These are phyloP conservation scores for Hyles vespertilio DNA, from an alignment of 1,140 invertebrate species.

Conservation along the genomic window DNA sequence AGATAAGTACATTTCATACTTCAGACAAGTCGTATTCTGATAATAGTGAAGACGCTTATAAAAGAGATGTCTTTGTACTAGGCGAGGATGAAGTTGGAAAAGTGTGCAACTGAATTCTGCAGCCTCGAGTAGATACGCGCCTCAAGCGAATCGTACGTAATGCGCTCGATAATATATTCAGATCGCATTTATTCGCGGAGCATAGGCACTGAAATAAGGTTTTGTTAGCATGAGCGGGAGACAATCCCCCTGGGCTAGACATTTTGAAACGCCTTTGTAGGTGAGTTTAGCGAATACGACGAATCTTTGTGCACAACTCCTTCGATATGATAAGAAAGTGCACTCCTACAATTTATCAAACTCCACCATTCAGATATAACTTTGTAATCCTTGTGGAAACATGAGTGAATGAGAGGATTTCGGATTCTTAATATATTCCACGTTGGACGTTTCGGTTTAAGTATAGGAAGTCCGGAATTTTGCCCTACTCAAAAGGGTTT, in stretches of 20 bases:
- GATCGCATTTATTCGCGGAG: slow-evolving; percentile 62
- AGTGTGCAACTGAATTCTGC: slow-evolving; percentile 58
- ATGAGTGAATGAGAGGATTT: too few species aligned
- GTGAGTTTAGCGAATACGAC: slow-evolving; percentile 15
- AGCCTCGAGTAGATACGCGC: slow-evolving; percentile 40
- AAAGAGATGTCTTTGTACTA: slow-evolving; percentile 32
- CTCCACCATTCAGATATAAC: too few species aligned
- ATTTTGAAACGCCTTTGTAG: slow-evolving; percentile 40
- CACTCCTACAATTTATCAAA: too few species aligned
- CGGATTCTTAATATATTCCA: too few species aligned
- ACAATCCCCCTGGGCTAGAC: slow-evolving; percentile 48
- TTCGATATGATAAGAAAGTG: too few species aligned
- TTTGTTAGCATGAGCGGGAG: slow-evolving; percentile 47
- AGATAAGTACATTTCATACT: slow-evolving; percentile 8
- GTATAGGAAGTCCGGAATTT: too few species aligned
- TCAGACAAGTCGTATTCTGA: slow-evolving; percentile 12
- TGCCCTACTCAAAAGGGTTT: too few species aligned
- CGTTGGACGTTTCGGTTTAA: too few species aligned
- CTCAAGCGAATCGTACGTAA: slow-evolving; percentile 62
- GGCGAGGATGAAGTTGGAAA: slow-evolving; percentile 49
- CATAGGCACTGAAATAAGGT: slow-evolving; percentile 61
- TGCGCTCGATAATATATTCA: slow-evolving; percentile 68
- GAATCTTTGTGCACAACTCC: too few species aligned
- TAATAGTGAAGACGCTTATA: slow-evolving; percentile 20
- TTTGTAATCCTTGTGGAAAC: too few species aligned